A percentile compares a stretch with the other conserved stretches of the same genome.
Conservation (phyloP, 1,140 invertebrate genomes). For the Megalopta genalis region DNA sequence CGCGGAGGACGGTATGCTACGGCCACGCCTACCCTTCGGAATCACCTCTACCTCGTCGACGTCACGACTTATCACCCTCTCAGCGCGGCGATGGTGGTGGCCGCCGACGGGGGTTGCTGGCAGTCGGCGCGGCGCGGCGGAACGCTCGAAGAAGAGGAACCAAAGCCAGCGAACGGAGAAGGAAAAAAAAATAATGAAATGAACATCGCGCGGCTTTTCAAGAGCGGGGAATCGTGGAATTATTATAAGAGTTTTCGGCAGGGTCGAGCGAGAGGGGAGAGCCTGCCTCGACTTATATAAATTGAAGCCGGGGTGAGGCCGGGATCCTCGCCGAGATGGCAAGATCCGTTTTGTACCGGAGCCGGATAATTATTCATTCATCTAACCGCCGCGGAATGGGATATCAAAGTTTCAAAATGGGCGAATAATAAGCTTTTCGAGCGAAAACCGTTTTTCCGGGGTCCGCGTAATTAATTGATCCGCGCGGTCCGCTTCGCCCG, state of each 20-base stretch:
- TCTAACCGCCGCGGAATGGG: constrained; percentile 46
- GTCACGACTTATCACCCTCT: constrained; percentile 79
- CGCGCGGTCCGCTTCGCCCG: neutral
- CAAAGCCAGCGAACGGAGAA: constrained; percentile 40
- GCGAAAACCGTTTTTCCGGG: constrained; percentile 11
- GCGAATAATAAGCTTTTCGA: constrained; percentile 30
- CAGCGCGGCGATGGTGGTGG: constrained; percentile 57
- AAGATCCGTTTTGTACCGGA: constrained; percentile 66
- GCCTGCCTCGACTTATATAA: constrained; percentile 73
- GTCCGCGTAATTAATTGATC: neutral
- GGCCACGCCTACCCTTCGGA: constrained; percentile 73
- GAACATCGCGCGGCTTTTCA: constrained; percentile 72
- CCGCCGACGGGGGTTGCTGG: neutral
- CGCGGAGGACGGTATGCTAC: constrained; percentile 57
- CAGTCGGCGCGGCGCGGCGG: constrained; percentile 8
- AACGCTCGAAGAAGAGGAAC: constrained; percentile 54
- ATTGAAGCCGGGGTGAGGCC: constrained; percentile 63
- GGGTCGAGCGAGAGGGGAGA: constrained; percentile 33
- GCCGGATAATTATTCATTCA: constrained; percentile 73
- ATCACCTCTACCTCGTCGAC: constrained; percentile 70
- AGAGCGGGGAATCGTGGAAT: constrained; percentile 73
- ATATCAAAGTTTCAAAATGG: constrained; percentile 50
- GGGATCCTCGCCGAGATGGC: constrained; percentile 27
- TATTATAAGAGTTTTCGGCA: constrained; percentile 75
- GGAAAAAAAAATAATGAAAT: constrained; percentile 79